phyloP scores from a whole-genome alignment of 2,113 vertebrate species.

The Noctilio leporinus region DNA sequence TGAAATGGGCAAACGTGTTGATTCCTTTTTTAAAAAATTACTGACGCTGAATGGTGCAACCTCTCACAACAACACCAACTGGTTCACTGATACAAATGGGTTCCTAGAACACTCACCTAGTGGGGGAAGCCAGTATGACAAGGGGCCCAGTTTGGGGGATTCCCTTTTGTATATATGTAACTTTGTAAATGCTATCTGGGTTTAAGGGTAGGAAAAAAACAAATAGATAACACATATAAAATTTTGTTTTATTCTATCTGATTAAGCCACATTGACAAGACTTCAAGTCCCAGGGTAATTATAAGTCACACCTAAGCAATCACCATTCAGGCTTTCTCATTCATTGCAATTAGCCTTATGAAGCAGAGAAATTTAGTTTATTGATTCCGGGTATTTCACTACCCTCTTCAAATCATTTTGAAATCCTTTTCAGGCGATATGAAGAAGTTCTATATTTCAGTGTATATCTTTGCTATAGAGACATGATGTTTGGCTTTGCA shows the following conservation, averaged over 20 bases:
- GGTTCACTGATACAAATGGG: too few relatives aligned
- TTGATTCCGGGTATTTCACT: slow-evolving; percentile 28
- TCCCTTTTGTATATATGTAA: not conserved
- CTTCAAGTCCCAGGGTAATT: not conserved
- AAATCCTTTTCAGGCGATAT: slow-evolving; percentile 29
- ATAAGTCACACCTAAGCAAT: slow-evolving; percentile 20
- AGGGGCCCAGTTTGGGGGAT: too few relatives aligned
- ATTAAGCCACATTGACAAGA: not conserved
- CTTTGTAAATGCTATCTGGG: not conserved
- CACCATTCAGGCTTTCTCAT: not conserved
- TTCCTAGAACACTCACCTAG: too few relatives aligned
- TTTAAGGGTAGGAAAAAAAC: not conserved
- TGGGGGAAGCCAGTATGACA: too few relatives aligned
- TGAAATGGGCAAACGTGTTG: too few relatives aligned
- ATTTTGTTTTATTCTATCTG: slow-evolving; percentile 23
- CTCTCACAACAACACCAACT: too few relatives aligned
- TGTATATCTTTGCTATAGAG: slow-evolving; percentile 66
- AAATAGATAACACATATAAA: not conserved
- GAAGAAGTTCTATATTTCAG: slow-evolving; percentile 38
- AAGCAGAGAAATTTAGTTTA: slow-evolving; percentile 47
- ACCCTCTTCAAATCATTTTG: slow-evolving; percentile 17
- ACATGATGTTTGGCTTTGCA: slow-evolving; percentile 68
- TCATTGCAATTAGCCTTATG: not conserved
- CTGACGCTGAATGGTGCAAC: too few relatives aligned
- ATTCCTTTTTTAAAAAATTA: too few relatives aligned